Conservation (phyloP, 2,888 invertebrate genomes). For the Aricia artaxerxes region DNA sequence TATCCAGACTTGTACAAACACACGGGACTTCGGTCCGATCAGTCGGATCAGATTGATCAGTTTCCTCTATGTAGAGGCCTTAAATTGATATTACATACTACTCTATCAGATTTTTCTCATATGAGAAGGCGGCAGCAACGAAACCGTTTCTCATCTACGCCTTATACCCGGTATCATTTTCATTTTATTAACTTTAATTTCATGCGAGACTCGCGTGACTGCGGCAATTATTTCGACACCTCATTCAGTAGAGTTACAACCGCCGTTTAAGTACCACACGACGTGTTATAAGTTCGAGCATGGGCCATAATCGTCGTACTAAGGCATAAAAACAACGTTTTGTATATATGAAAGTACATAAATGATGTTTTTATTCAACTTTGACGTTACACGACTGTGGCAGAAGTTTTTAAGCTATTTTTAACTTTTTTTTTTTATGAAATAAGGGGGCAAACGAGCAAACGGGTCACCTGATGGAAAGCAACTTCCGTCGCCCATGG, state of each 20-base stretch:
- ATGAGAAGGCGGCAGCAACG: too few species aligned
- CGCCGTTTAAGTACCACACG: constrained; percentile 34
- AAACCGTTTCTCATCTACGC: background rate
- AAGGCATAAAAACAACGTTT: constrained; percentile 12
- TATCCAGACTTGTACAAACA: background rate
- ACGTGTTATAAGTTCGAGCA: constrained; percentile 32
- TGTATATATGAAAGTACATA: background rate
- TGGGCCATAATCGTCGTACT: constrained; percentile 18
- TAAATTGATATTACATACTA: too few species aligned
- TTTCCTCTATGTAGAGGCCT: too few species aligned
- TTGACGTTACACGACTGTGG: background rate
- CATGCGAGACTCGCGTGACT: constrained; percentile 44
- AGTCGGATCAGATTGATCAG: background rate
- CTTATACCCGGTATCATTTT: constrained; percentile 24
- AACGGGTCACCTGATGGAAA: too few species aligned
- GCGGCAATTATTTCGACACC: constrained; percentile 44
- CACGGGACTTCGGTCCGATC: background rate
- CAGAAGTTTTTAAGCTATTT: background rate
- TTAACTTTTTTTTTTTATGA: too few species aligned
- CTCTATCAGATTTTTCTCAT: too few species aligned
- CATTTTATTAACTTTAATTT: constrained; percentile 39
- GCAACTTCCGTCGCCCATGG: too few species aligned
- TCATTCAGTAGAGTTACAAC: constrained; percentile 43
- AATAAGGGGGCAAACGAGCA: too few species aligned
- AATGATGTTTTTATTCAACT: constrained; percentile 1